Evolutionary conservation across 1,140 invertebrate species (phyloP).

Genomic region (Mya arenaria): DNA sequence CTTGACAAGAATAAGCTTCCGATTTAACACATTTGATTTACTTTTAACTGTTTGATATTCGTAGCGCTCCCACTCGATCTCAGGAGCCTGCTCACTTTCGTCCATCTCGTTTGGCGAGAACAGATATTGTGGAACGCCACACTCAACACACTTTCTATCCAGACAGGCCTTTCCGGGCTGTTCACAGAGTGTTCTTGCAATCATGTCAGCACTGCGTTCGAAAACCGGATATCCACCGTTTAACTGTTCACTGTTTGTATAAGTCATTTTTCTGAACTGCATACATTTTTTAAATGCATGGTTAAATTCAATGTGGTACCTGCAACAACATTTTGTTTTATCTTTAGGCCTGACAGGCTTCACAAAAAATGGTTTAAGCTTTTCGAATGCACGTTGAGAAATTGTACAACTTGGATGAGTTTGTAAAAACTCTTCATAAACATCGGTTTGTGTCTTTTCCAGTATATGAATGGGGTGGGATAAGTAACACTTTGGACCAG

Average conservation of each 20-base stretch:
- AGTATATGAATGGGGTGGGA: constrained; percentile 4
- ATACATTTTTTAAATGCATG: not conserved
- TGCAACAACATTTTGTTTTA: constrained; percentile 2
- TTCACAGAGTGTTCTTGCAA: not conserved
- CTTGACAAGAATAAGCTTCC: constrained; percentile 31
- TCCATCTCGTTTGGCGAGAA: too few species aligned
- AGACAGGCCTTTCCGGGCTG: not conserved
- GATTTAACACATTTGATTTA: not conserved
- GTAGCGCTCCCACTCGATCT: not conserved
- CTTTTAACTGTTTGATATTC: not conserved
- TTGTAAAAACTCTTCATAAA: constrained; percentile 3
- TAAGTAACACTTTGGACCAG: constrained; percentile 14
- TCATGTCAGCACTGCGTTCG: not conserved
- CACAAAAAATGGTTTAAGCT: constrained; percentile 19
- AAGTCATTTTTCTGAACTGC: constrained; percentile 4
- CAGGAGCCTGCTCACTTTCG: too few species aligned
- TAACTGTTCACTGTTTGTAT: too few species aligned
- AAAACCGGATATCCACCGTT: too few species aligned
- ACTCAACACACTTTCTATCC: not conserved
- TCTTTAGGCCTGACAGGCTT: not conserved
- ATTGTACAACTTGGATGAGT: constrained; percentile 16
- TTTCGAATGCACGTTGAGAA: constrained; percentile 9
- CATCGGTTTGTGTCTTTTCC: constrained; percentile 35
- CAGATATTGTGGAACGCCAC: not conserved
- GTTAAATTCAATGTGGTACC: constrained; percentile 34